Evolutionary conservation across 2,113 vertebrate genomes (phyloP).

Genomic region (Pycnonotus jocosus): DNA sequence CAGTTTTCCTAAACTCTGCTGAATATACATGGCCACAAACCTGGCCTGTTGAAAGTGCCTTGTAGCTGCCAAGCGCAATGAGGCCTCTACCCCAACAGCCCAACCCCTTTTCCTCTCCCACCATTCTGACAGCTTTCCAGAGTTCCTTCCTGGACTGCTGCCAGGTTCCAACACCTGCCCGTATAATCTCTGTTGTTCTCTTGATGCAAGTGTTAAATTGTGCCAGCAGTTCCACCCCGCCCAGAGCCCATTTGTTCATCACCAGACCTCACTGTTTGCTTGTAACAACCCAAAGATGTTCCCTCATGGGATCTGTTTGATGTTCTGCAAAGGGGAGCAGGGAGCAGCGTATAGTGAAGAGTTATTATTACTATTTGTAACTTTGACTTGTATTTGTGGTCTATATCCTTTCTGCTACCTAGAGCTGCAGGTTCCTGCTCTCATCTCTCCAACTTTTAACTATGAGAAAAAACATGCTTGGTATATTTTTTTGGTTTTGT

Average conservation of each 20-base stretch:
- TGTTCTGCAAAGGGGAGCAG: neutral
- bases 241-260: neutral
- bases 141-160: slow-evolving; percentile 4
- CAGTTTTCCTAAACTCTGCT: slow-evolving; percentile 16
- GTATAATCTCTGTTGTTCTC: neutral
- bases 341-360: neutral
- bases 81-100: neutral
- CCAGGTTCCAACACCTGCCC: neutral
- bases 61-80: neutral
- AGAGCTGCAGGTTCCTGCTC: neutral
- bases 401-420: neutral
- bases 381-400: neutral
- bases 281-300: neutral
- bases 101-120: neutral
- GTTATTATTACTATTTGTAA: neutral
- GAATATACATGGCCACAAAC: neutral
- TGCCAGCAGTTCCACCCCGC: neutral
- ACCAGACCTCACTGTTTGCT: neutral
- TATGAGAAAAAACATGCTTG: neutral
- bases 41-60: neutral
- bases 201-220: neutral
- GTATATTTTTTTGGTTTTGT: neutral
- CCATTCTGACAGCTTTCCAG: neutral
- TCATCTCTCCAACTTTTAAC: neutral
- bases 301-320: neutral